These are phyloP conservation scores for Catamblyrhynchus diadema DNA, from an alignment of 2,797 vertebrate species.

Conservation along the genomic window DNA sequence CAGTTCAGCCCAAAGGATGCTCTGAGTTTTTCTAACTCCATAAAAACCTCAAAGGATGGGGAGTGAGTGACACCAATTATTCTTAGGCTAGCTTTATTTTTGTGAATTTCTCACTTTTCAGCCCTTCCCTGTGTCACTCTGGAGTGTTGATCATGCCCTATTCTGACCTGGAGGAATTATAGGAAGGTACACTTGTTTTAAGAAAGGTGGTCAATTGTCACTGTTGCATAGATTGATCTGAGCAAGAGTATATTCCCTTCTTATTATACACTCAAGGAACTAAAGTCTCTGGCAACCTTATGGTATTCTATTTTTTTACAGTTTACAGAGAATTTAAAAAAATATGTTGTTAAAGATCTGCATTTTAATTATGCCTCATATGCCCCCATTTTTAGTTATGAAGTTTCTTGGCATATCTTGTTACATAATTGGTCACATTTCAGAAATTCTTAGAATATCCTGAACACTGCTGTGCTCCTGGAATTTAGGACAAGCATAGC, in stretches of 20 bases:
- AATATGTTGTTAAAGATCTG: neutral
- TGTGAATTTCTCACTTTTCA: neutral
- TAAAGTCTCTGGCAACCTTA: neutral
- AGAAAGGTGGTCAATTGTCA: neutral
- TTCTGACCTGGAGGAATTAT: neutral
- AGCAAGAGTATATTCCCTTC: neutral
- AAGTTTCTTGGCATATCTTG: neutral
- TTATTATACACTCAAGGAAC: neutral
- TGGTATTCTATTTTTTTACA: neutral
- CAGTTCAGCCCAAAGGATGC: neutral
- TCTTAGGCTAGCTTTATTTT: neutral
- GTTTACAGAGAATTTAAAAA: neutral
- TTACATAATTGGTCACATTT: neutral
- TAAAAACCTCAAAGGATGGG: neutral
- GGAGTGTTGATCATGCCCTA: neutral
- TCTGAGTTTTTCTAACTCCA: neutral
- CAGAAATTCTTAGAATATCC: neutral
- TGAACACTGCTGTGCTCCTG: neutral
- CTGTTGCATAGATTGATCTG: neutral
- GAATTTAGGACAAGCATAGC: neutral
- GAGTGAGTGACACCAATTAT: neutral
- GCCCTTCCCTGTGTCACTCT: neutral
- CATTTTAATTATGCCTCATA: neutral
- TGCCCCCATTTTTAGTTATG: neutral
- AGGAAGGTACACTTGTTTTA: neutral